phyloP scores from a whole-genome alignment of 2,797 vertebrate species.

The Sebastiscus albofasciatus region DNA sequence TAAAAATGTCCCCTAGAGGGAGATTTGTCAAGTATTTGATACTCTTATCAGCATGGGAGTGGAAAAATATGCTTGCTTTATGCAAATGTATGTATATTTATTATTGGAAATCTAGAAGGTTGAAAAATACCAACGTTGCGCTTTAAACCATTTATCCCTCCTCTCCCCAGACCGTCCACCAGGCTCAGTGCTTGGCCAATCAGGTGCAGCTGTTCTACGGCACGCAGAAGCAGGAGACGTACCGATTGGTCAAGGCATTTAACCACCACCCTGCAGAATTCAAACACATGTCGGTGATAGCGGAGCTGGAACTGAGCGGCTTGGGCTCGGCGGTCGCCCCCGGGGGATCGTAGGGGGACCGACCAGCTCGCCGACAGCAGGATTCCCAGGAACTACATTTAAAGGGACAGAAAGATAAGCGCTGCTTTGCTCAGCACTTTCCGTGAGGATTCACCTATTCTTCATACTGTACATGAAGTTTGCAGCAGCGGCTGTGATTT shows the following conservation, averaged over 20 bases:
- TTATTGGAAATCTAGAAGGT: too few species aligned
- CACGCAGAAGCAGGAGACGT: constrained; percentile 84
- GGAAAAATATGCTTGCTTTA: too few species aligned
- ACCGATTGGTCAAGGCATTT: constrained; percentile 89
- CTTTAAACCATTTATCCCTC: neutral
- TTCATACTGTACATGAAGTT: neutral
- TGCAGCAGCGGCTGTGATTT: neutral
- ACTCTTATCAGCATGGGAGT: too few species aligned
- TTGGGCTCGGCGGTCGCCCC: constrained; percentile 59
- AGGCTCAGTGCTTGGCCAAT: constrained; percentile 95
- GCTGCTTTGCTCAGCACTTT: neutral
- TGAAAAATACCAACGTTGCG: neutral
- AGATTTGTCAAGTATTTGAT: too few species aligned
- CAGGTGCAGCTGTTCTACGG: constrained; percentile 99
- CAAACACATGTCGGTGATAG: constrained; percentile 92
- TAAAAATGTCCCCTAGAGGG: too few species aligned
- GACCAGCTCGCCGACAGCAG: fast-evolving
- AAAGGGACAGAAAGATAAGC: neutral
- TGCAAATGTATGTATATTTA: too few species aligned
- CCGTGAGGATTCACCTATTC: neutral
- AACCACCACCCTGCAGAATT: constrained; percentile 91
- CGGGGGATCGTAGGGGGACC: neutral
- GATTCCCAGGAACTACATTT: neutral
- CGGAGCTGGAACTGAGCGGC: constrained; percentile 90
- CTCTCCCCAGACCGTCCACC: constrained; percentile 85